These are phyloP conservation scores for Crotalus helleri DNA, from an alignment of 2,113 vertebrate species.

Conservation along the genomic window DNA sequence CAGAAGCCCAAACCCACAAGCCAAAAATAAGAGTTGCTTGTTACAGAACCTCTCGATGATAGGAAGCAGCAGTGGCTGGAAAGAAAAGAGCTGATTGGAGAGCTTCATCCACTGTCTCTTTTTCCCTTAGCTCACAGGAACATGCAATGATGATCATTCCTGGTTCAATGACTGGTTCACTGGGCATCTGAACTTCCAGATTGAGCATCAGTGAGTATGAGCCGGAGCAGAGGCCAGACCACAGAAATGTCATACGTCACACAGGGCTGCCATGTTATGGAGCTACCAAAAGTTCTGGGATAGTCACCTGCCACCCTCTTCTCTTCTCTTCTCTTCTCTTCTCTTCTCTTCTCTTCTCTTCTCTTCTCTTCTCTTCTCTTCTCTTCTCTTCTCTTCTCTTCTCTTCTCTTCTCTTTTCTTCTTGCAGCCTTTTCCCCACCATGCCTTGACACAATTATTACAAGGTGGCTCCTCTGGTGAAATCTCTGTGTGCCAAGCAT, in stretches of 20 bases:
- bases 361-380: too few species aligned
- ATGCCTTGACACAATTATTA: conserved; percentile 73
- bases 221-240: neutral
- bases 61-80: neutral
- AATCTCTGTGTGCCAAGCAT: conserved; percentile 71
- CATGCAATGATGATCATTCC: conserved; percentile 77
- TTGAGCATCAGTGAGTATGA: conserved; percentile 79
- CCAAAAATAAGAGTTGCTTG: too few species aligned
- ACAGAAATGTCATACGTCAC: neutral
- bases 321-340: too few species aligned
- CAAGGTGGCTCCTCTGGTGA: conserved; percentile 73
- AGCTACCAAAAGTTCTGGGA: too few species aligned
- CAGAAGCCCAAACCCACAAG: too few species aligned
- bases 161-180: conserved; percentile 83
- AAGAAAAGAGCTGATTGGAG: neutral
- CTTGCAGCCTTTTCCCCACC: conserved; percentile 74
- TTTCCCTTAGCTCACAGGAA: conserved; percentile 71
- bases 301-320: too few species aligned
- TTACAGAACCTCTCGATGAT: neutral
- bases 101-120: neutral
- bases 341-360: too few species aligned
- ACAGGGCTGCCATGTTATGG: too few species aligned
- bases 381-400: too few species aligned
- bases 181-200: conserved; percentile 83
- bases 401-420: neutral